Evolutionary conservation across 2,797 vertebrate genomes (phyloP), one percentile per base, ranked within the genome.

Genomic region (Smutsia gigantea): DNA sequence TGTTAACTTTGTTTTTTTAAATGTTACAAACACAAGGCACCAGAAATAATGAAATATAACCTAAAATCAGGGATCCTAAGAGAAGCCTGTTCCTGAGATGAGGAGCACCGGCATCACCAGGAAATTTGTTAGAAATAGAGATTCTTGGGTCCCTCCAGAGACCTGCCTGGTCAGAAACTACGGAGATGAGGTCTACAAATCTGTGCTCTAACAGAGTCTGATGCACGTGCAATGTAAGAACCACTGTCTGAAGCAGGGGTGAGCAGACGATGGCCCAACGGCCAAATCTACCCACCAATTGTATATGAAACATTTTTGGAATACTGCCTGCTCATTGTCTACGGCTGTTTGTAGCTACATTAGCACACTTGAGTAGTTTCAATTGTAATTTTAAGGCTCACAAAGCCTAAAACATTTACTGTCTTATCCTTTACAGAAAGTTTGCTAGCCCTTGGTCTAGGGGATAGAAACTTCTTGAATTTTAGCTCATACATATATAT

Each of bases 351-450:
- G 66, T 75, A 31, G 53, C 34, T 59, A 37, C 3, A 74, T 1
- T 31, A 81, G 42, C 59, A 79, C 25, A 57, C 37, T 42, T 64
- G 27, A 90, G 15, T 34, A 86, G 59, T 90, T 93, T 96, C 8
- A 2, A 42, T 51, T 84, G 31, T 84, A 23, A 94, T 1, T 4
- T 21, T 46, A 85, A 71, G 29, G n/a, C 71, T 29, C 55, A 77
- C 25, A 90, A 46, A 87, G 42, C 46, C 21, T 94, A 94, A 94
- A 93, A 57, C 90, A 81, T 63, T 94, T 86, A 84, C 31, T 87
- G 5, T 68, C 25, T 71, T 82, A 77, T n/a, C 57, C 25, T 89
- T 89, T 83, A 71, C 5, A 49, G 77, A 82, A 93, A 51, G 8
- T 84, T 87, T 95, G 9, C 46, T 59, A 94, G 63, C 12, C 29